Percentiles rank a stretch among this genome's conserved stretches.
These are phyloP conservation scores for Crotophaga sulcirostris DNA, from an alignment of 2,113 vertebrate genomes.

Conservation along the genomic window DNA sequence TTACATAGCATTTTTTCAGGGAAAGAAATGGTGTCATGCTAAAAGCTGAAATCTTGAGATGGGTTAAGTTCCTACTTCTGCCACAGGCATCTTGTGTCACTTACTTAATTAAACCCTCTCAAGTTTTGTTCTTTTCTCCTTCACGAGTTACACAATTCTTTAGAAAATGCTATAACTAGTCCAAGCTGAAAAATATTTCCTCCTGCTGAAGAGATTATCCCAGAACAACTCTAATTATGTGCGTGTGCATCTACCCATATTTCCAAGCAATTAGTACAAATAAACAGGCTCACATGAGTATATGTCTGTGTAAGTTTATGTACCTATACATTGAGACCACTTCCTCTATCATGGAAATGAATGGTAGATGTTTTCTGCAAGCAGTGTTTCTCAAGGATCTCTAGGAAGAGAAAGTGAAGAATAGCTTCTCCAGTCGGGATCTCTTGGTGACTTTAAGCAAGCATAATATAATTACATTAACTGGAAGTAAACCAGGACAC, in stretches of 20 bases:
- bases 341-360: not conserved
- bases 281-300: not conserved
- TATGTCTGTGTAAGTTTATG: not conserved
- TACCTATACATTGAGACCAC: not conserved
- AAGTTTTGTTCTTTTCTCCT: not conserved
- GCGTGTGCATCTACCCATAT: not conserved
- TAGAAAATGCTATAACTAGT: not conserved
- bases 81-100: not conserved
- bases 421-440: slow-evolving; percentile 8
- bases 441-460: slow-evolving; percentile 12
- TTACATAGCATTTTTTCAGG: not conserved
- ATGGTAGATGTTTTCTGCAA: not conserved
- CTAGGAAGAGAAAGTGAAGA: slow-evolving; percentile 26
- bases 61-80: not conserved
- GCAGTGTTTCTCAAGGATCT: not conserved
- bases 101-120: slow-evolving; percentile 19
- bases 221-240: not conserved
- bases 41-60: slow-evolving; percentile 7
- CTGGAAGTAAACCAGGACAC: slow-evolving; percentile 32
- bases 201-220: not conserved
- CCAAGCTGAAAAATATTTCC: not conserved
- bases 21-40: not conserved
- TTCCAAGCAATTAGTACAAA: not conserved
- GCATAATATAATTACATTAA: not conserved
- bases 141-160: not conserved